Evolutionary conservation across 1,140 invertebrate species (phyloP), one percentile per base, ranked within the genome.

Genomic region (Zaprionus capensis): DNA sequence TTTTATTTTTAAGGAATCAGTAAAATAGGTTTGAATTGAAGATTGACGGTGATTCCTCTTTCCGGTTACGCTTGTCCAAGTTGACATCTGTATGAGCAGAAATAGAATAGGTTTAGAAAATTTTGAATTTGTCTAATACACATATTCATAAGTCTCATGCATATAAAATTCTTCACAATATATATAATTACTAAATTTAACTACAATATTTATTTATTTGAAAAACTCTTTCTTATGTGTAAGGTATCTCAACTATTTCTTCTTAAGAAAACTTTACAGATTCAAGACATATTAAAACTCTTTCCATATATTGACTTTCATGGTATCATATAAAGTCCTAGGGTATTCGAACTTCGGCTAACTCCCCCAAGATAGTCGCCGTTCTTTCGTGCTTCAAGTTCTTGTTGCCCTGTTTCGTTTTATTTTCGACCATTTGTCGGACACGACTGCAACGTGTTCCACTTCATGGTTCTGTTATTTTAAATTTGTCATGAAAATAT

Each of bases 401-500:
- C 17, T 49, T 71, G 38, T 17, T 17, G n/a, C 28, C 56, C 62
- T 22, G 46, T n/a, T 49, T 67, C 56, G 15, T 67, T 57, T 24
- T 66, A 51, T 59, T 61, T 75, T 74, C 75, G 84, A 69, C 74
- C 81, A 78, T 78, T 72, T 71, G 58, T 71, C 71, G 70, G 72
- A 72, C 74, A 66, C 69, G 73, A 65, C 44, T 73, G 71, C 78
- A 81, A 73, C 83, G 88, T 91, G 88, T 84, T 86, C 81, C 88
- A 81, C 76, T 82, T 88, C 81, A 82, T 76, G 84, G 69, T 69
- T 91, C 72, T 91, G 81, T 88, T 91, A 81, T 80, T 91, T 91
- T 83, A 91, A 90, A 91, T 91, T 91, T 91, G 87, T 91, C 84
- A 91, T 84, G 83, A 91, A 91, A 91, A 91, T 91, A 91, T 91